phyloP scores from a whole-genome alignment of 1,140 invertebrate genomes.

The Drosophila watanabei region DNA sequence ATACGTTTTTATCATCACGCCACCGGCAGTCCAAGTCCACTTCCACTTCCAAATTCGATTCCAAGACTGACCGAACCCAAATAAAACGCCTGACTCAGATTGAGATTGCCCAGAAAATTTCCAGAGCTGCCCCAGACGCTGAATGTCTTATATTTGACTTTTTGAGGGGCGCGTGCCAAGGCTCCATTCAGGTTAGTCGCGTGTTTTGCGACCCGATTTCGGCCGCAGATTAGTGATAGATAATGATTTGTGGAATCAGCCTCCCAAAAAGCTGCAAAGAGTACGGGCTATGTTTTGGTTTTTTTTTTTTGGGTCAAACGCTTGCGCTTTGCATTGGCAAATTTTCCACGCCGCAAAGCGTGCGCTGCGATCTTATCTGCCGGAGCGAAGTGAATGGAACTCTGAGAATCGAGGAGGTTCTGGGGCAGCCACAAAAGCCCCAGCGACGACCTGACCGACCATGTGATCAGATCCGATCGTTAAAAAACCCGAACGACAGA shows the following conservation, averaged over 20 bases:
- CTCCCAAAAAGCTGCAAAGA: conserved; percentile 11
- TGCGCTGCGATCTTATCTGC: conserved; percentile 48
- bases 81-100: conserved; percentile 58
- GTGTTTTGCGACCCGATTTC: conserved; percentile 66
- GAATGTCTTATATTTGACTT: conserved; percentile 1
- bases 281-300: conserved; percentile 17
- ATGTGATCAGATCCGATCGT: conserved; percentile 72
- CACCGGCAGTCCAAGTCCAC: conserved; percentile 62
- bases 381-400: conserved; percentile 48
- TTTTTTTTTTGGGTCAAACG: conserved; percentile 8
- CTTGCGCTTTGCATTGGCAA: conserved; percentile 33
- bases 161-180: conserved; percentile 63
- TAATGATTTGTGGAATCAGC: conserved; percentile 28
- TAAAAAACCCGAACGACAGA: conserved; percentile 6
- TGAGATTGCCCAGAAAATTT: conserved; percentile 52
- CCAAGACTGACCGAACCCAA: conserved; percentile 26
- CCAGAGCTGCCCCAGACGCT: conserved; percentile 47
- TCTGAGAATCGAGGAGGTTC: conserved; percentile 14
- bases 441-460: conserved; percentile 49
- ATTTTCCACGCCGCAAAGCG: conserved; percentile 37
- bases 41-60: conserved; percentile 22
- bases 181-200: conserved; percentile 50
- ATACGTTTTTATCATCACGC: conserved; percentile 64
- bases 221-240: conserved; percentile 33
- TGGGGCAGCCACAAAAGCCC: conserved; percentile 26